Conservation (phyloP, 2,797 vertebrate species). For the Austrolebias charrua region DNA sequence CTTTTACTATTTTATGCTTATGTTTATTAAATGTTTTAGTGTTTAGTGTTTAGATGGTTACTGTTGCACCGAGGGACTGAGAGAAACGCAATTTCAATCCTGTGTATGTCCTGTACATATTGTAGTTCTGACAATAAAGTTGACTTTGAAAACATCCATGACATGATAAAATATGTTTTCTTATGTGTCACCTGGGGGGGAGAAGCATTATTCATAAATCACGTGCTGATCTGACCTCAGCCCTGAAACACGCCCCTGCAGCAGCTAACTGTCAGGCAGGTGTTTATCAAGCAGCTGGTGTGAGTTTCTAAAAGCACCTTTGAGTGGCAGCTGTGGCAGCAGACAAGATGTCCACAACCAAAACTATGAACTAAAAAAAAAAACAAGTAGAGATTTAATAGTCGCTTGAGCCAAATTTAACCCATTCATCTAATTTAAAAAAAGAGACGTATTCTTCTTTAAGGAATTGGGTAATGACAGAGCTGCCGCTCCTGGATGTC, state of each 20-base stretch:
- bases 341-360: neutral
- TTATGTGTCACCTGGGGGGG: neutral
- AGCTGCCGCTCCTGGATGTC: slow-evolving; percentile 1
- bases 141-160: neutral
- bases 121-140: no score
- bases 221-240: neutral
- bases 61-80: no score
- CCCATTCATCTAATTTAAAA: neutral
- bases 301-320: neutral
- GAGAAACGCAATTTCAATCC: no score
- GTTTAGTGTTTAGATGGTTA: no score
- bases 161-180: neutral
- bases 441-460: slow-evolving; percentile 3
- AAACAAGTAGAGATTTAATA: neutral
- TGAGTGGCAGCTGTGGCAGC: neutral
- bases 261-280: no score
- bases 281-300: neutral
- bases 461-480: neutral
- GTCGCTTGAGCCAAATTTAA: neutral
- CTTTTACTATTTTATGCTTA: no score
- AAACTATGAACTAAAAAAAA: slow-evolving; percentile 5
- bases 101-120: no score
- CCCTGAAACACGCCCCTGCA: neutral
- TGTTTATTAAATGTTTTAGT: no score
- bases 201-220: neutral